phyloP scores from a whole-genome alignment of 2,113 vertebrate species.

The Heptranchias perlo region DNA sequence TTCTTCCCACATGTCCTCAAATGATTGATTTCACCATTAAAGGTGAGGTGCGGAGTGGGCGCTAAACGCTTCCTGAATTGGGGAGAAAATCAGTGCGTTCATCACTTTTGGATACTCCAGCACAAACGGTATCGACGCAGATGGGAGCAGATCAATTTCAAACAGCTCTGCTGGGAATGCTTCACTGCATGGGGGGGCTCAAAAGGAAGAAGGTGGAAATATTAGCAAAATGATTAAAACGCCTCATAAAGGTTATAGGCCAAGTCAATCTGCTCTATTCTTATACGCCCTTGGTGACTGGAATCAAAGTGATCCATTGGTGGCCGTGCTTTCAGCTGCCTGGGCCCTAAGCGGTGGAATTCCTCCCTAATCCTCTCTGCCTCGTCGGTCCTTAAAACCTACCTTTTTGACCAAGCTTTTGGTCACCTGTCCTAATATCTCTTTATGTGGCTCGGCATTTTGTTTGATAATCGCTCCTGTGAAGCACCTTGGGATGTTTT shows the following conservation, averaged over 20 bases:
- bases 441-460: no score
- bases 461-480: no score
- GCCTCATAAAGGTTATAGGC: neutral
- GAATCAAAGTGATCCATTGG: no score
- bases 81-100: neutral
- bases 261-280: neutral
- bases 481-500: no score
- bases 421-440: no score
- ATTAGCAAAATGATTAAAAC: neutral
- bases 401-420: no score
- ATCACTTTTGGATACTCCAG: neutral
- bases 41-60: neutral
- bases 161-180: neutral
- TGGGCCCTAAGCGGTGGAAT: no score
- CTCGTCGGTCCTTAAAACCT: no score
- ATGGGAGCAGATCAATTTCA: neutral
- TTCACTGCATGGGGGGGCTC: neutral
- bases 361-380: no score
- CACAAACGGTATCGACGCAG: neutral
- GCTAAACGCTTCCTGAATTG: neutral
- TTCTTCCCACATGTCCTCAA: no score
- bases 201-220: neutral
- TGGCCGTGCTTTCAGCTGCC: no score
- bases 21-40: neutral
- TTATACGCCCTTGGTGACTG: neutral